These are phyloP conservation scores for Psococerastis gibbosa DNA, from an alignment of 2,888 invertebrate genomes.

Conservation along the genomic window DNA sequence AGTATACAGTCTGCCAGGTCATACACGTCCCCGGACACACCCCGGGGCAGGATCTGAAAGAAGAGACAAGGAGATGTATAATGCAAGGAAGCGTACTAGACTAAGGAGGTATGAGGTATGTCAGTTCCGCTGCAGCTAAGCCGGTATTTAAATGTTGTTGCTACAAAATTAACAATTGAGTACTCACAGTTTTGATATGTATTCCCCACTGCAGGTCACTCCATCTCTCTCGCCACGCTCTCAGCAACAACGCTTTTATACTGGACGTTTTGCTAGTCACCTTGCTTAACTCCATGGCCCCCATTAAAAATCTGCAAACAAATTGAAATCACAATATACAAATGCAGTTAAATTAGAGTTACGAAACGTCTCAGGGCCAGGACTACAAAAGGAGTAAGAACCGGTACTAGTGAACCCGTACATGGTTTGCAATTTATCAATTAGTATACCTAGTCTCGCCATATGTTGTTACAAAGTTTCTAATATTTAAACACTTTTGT, in stretches of 20 bases:
- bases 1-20: conserved; percentile 83
- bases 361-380: too few relatives aligned
- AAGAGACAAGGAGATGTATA: background rate
- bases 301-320: conserved; percentile 18
- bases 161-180: background rate
- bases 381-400: too few relatives aligned
- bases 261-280: conserved; percentile 69
- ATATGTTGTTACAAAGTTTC: too few relatives aligned
- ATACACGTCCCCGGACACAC: conserved; percentile 87
- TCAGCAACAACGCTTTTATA: conserved; percentile 55
- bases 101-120: background rate
- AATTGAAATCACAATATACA: too few relatives aligned
- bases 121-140: background rate
- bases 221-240: conserved; percentile 93
- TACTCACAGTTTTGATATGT: conserved; percentile 69
- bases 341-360: too few relatives aligned
- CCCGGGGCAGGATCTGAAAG: conserved; percentile 49
- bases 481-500: too few relatives aligned
- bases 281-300: conserved; percentile 51
- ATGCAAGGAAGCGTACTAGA: background rate
- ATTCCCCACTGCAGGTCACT: conserved; percentile 91
- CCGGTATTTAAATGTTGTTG: too few relatives aligned
- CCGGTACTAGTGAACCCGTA: too few relatives aligned
- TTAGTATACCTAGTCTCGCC: too few relatives aligned
- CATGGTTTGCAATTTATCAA: too few relatives aligned